These are phyloP conservation scores for Heliocidaris erythrogramma DNA, from an alignment of 35 echinoderm and acorn worm genomes.

Conservation along the genomic window DNA sequence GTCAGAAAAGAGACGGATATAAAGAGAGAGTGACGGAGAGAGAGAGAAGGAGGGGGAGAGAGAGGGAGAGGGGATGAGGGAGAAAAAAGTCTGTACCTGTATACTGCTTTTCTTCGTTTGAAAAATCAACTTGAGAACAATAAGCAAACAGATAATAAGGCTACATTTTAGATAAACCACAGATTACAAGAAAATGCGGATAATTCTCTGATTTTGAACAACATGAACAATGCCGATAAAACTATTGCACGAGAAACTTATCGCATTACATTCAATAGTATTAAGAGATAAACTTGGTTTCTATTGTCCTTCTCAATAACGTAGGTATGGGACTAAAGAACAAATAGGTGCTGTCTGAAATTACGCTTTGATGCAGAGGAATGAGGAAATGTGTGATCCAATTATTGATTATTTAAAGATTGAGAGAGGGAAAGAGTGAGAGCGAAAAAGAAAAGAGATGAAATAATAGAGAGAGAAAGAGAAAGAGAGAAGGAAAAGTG, in stretches of 20 bases:
- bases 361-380: neutral
- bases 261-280: neutral
- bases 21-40: no score
- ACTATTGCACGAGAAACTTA: neutral
- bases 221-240: neutral
- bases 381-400: neutral
- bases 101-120: neutral
- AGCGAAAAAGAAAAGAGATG: no score
- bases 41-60: no score
- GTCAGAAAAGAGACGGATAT: no score
- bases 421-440: neutral
- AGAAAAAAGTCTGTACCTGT: neutral
- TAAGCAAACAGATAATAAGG: neutral
- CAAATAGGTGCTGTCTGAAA: neutral
- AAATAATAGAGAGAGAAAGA: no score
- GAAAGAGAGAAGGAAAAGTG: no score
- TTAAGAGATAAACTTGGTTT: neutral
- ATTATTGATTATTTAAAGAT: neutral
- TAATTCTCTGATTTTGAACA: neutral
- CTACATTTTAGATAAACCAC: neutral
- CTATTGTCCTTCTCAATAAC: neutral
- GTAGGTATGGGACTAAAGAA: neutral
- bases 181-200: neutral
- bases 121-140: neutral
- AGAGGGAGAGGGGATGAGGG: no score